Evolutionary conservation across 2,113 vertebrate species (phyloP), one percentile per base, ranked within the genome.

Genomic region (Echinops telfairi): DNA sequence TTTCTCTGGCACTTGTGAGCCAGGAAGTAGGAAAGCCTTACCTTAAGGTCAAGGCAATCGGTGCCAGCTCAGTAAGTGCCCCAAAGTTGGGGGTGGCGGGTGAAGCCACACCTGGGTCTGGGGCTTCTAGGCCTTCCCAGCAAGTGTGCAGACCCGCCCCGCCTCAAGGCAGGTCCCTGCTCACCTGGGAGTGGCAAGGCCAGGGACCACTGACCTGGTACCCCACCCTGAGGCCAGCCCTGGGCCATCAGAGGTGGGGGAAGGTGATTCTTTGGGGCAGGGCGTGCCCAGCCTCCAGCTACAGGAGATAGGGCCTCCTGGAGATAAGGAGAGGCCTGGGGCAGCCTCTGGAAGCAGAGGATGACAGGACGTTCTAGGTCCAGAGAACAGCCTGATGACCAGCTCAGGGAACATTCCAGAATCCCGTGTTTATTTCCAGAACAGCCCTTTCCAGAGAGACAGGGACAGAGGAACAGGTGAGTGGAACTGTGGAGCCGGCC

Each of bases 31-130:
- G 38, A 66, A 36, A n/a, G 15, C 1, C 43, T 25, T 20, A 19
- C 60, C 29, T 3, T 0, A 19, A 64, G 60, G 66, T 29, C 15
- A 0, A 0, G 58, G 20, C 23, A 19, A 4, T 3, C 4, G 2
- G 15, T 14, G 11, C 62, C 47, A 29, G 87, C 12, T 36, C 85
- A 79, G 17, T 57, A 40, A 3, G 0, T 22, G 3, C 75, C 17
- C 0, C 6, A 38, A 83, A 40, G 17, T 53, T 31, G 1, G 1
- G 2, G 0, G 17, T 66, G 94, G 79, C 33, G 9, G 53, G 88
- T 0, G 5, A 82, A 58, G 76, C 27, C 2, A 0, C 3, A 14
- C 16, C 3, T 1, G 23, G 5, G n/a, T 29, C 47, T 77, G 1
- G 1, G 0, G 6, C 64, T 7, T 40, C 40, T 40, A 40, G 40